These are phyloP conservation scores for Tiliqua scincoides DNA, from an alignment of 2,113 vertebrate species.

Conservation along the genomic window DNA sequence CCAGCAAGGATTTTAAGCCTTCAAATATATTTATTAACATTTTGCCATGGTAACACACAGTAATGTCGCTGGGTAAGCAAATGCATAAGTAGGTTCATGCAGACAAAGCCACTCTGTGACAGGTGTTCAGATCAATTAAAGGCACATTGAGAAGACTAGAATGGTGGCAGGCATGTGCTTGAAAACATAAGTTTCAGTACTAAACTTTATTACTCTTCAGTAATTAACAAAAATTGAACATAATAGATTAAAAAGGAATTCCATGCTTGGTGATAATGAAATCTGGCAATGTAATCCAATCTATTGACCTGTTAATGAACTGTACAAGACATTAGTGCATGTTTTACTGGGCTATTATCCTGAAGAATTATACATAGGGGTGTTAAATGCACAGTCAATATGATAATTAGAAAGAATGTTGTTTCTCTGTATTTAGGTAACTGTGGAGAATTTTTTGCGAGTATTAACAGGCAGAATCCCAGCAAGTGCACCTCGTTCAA, in stretches of 20 bases:
- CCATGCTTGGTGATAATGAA: not conserved
- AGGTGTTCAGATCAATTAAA: constrained; percentile 30
- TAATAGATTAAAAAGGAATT: constrained; percentile 8
- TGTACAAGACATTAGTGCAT: not conserved
- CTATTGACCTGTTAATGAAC: not conserved
- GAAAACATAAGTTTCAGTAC: not conserved
- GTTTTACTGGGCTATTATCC: constrained; percentile 3
- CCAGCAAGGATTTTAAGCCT: constrained; percentile 32
- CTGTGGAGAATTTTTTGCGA: constrained; percentile 95
- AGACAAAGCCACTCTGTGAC: not conserved
- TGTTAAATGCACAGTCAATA: constrained; percentile 2
- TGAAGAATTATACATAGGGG: not conserved
- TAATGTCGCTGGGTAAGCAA: constrained; percentile 34
- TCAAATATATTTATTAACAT: constrained; percentile 23
- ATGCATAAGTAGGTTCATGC: not conserved
- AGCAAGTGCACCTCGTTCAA: constrained; percentile 92
- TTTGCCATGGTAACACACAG: constrained; percentile 47
- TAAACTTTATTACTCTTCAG: not conserved
- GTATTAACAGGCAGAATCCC: constrained; percentile 95
- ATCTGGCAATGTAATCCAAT: not conserved
- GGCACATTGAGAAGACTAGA: not conserved
- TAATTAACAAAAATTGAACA: constrained; percentile 30
- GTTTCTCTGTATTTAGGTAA: constrained; percentile 81
- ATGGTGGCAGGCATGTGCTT: not conserved
- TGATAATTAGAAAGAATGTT: constrained; percentile 23